These are phyloP conservation scores for Hiodon alosoides DNA, from an alignment of 2,113 vertebrate genomes.

Conservation along the genomic window DNA sequence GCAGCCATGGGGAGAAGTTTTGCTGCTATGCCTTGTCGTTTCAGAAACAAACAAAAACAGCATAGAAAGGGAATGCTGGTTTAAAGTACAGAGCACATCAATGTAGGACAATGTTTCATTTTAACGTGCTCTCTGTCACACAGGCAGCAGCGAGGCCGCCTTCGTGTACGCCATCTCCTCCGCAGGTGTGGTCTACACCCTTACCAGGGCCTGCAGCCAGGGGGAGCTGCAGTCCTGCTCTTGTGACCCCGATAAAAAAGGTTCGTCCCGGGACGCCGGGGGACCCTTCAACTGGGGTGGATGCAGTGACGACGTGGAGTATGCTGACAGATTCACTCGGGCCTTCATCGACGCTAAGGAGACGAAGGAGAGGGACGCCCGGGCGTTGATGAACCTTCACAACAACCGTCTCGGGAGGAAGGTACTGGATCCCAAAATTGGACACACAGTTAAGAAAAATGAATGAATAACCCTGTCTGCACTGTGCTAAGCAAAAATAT, in stretches of 20 bases:
- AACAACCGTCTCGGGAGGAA: conserved; percentile 92
- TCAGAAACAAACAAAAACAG: too few species aligned
- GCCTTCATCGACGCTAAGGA: conserved; percentile 90
- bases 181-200: conserved; percentile 86
- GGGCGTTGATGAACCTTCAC: conserved; percentile 90
- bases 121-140: conserved; percentile 16
- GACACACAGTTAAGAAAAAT: too few species aligned
- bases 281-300: conserved; percentile 92
- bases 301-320: conserved; percentile 91
- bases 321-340: conserved; percentile 82
- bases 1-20: too few species aligned
- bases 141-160: conserved; percentile 90
- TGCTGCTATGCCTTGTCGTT: too few species aligned
- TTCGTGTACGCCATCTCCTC: conserved; percentile 95
- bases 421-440: conserved; percentile 42
- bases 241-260: conserved; percentile 86
- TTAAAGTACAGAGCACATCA: too few species aligned
- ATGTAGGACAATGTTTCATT: not conserved
- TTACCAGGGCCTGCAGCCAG: conserved; percentile 91
- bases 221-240: conserved; percentile 90
- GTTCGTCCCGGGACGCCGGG: conserved; percentile 72
- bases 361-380: conserved; percentile 77
- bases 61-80: too few species aligned
- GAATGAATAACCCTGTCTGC: too few species aligned
- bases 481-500: too few species aligned